Evolutionary conservation across 2,797 vertebrate genomes (phyloP).

Genomic region (Euthynnus affinis): DNA sequence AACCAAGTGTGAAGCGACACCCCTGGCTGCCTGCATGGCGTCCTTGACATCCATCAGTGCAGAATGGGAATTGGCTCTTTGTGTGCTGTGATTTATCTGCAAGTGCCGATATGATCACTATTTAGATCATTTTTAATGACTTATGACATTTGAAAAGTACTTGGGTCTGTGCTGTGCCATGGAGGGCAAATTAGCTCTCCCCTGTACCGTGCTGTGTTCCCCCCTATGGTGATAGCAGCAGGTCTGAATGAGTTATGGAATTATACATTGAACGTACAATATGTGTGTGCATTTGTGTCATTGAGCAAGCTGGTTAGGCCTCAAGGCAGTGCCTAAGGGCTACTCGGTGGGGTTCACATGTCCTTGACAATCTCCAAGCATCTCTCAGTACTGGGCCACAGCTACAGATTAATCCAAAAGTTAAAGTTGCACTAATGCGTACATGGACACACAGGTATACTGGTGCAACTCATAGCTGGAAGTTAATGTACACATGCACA

Average conservation of each 20-base stretch:
- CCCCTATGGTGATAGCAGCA: slow-evolving; percentile 59
- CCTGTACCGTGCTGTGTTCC: slow-evolving; percentile 19
- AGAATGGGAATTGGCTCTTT: slow-evolving; percentile 55
- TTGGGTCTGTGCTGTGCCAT: slow-evolving; percentile 49
- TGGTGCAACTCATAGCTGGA: background rate
- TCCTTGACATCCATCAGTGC: slow-evolving; percentile 59
- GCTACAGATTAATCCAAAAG: slow-evolving; percentile 36
- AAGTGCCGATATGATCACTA: slow-evolving; percentile 60
- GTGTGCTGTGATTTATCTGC: slow-evolving; percentile 66
- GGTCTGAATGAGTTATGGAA: slow-evolving; percentile 48
- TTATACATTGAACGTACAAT: slow-evolving; percentile 27
- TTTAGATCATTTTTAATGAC: slow-evolving; percentile 70
- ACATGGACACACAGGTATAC: background rate
- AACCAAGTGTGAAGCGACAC: slow-evolving; percentile 46
- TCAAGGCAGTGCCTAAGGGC: slow-evolving; percentile 60
- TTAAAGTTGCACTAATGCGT: slow-evolving; percentile 3
- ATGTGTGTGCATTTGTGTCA: slow-evolving; percentile 52
- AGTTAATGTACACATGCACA: background rate
- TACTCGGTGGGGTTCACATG: slow-evolving; percentile 40
- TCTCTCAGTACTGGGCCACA: slow-evolving; percentile 33
- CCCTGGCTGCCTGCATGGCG: slow-evolving; percentile 27
- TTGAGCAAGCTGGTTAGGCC: slow-evolving; percentile 43
- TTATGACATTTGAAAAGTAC: slow-evolving; percentile 74
- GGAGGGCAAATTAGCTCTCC: slow-evolving; percentile 53
- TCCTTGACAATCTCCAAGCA: slow-evolving; percentile 47